Conservation (phyloP, 2,888 invertebrate genomes). For the Pristionchus arcanus region DNA sequence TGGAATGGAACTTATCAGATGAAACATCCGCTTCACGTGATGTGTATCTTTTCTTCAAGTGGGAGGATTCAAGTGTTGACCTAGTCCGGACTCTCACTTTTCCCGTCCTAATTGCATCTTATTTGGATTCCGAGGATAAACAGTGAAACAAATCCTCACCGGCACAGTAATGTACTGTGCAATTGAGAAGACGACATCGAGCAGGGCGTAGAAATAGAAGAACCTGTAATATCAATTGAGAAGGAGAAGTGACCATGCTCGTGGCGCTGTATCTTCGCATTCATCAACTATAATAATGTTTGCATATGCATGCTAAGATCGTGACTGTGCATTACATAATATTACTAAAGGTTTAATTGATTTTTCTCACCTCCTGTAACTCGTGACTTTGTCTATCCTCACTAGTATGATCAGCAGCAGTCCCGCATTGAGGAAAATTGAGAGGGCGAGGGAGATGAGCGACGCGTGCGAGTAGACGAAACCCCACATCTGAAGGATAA, state of each 20-base stretch:
- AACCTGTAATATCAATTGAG: not conserved
- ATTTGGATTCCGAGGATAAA: too few relatives aligned
- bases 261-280: too few relatives aligned
- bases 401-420: not conserved
- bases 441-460: slow-evolving; percentile 7
- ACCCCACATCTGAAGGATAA: not conserved
- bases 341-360: too few relatives aligned
- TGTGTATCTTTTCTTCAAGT: too few relatives aligned
- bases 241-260: not conserved
- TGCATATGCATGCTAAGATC: too few relatives aligned
- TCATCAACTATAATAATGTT: too few relatives aligned
- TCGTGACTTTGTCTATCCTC: not conserved
- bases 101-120: too few relatives aligned
- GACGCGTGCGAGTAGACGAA: not conserved
- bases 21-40: too few relatives aligned
- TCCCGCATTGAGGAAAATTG: not conserved
- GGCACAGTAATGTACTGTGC: not conserved
- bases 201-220: slow-evolving; percentile 8
- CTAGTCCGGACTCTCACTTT: too few relatives aligned
- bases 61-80: too few relatives aligned
- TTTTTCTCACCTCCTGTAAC: not conserved
- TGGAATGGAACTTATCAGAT: not conserved
- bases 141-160: not conserved
- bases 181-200: not conserved
- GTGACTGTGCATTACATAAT: too few relatives aligned